A percentile compares a stretch with the other conserved stretches of the same genome.
Evolutionary conservation across 2,888 invertebrate genomes (phyloP).

Genomic region (Mantis religiosa): DNA sequence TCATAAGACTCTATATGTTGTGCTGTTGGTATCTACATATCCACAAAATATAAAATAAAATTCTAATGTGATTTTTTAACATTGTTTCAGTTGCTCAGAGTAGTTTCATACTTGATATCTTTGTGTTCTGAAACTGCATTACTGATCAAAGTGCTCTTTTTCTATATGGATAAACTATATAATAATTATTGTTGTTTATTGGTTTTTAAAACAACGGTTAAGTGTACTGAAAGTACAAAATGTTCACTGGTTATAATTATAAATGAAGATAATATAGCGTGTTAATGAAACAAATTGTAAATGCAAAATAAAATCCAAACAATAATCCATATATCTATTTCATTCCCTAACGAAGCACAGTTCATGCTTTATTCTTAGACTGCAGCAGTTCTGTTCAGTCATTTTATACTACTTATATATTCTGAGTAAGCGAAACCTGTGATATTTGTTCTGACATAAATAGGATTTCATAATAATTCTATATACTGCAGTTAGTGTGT

Average conservation of each 20-base stretch:
- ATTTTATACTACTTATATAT: not conserved
- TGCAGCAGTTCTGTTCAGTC: not conserved
- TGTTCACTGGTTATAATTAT: not conserved
- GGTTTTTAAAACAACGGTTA: not conserved
- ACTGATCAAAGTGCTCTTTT: not conserved
- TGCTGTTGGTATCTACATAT: not conserved
- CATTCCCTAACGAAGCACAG: not conserved
- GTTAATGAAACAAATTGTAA: not conserved
- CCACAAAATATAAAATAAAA: not conserved
- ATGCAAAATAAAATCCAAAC: not conserved
- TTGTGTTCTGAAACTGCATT: not conserved
- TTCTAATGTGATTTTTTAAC: not conserved
- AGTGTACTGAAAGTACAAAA: not conserved
- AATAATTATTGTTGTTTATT: not conserved
- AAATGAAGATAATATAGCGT: not conserved
- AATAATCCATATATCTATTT: not conserved
- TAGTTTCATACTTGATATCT: not conserved
- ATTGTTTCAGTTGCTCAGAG: not conserved
- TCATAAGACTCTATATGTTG: not conserved
- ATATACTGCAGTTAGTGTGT: not conserved
- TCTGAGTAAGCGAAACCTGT: slow-evolving; percentile 9
- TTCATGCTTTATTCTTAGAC: not conserved
- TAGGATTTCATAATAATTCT: not conserved
- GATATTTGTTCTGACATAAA: not conserved
- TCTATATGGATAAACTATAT: not conserved